Base-by-base conservation (phyloP, 2,113 vertebrate genomes). In the Pelecanoides urinatrix region DNA sequence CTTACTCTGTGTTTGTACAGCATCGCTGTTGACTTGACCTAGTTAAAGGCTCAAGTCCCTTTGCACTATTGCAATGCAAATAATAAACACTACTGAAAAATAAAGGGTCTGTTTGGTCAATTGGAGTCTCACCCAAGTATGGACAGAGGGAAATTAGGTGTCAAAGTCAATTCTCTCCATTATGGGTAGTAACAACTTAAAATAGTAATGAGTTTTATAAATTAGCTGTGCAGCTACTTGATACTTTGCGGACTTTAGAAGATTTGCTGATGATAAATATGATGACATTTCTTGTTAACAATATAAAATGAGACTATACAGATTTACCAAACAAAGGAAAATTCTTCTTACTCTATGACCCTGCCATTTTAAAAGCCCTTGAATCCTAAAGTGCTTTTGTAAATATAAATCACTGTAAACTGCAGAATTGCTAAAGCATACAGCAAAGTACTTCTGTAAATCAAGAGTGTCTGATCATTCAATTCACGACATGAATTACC, bases 51-150 rank as follows among this genome's bases (percentile, higher is more conserved):
- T 94, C 15, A 11, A 84, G 80, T 52, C 95, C 61, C 73, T 94
- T 49, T 82, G 73, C 80, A 34, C 70, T 91, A 44, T 15, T 87
- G 74, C 95, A 91, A 94, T 94, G 70, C 65, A 85, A 89, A 94
- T 92, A 96, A 97, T 96, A 96, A 97, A 96, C 90, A 85, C 38
- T 90, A 38, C 63, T 95, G 88, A 81, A 91, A 92, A 92, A 62
- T 12, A 59, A 81, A 74, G 61, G 78, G 83, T 78, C 83, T 91
- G 44, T 72, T 53, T 6, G 0, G 53, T 96, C 90, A 87, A 32
- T 85, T 90, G 73, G 61, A 89, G 76, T 58, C 38, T 91, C 59
- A 65, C 62, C 27, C 56, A 61, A 13, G 56, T 49, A 62, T 30
- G 86, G 74, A 65, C 38, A n/a, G 52, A 75, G 45, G 68, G 77